Conservation (phyloP, 1,140 invertebrate species). For the Melipona quadrifasciata region DNA sequence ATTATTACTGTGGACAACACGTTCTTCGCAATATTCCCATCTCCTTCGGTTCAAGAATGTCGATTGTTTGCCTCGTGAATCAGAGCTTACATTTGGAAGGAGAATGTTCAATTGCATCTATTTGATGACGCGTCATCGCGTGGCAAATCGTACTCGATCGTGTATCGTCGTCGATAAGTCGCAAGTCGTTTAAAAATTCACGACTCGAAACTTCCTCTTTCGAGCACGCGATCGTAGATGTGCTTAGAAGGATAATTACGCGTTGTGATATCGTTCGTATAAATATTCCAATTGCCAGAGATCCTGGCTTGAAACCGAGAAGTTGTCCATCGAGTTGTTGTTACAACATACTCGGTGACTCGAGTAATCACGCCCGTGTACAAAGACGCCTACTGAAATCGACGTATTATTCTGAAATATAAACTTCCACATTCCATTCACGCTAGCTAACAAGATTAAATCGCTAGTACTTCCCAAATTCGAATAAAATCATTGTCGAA, state of each 20-base stretch:
- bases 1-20: slow-evolving; percentile 74
- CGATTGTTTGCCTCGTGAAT: neutral
- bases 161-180: neutral
- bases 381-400: slow-evolving; percentile 19
- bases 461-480: neutral
- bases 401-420: neutral
- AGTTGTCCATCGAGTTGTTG: slow-evolving; percentile 5
- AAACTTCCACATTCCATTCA: neutral
- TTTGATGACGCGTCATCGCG: neutral
- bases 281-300: neutral
- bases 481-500: neutral
- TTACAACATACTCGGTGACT: slow-evolving; percentile 43
- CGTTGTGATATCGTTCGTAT: neutral
- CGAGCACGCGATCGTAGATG: neutral
- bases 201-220: neutral
- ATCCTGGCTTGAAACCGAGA: neutral
- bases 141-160: no score
- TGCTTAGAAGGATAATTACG: neutral
- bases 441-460: neutral
- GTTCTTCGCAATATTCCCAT: neutral
- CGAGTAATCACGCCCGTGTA: slow-evolving; percentile 16
- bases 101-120: neutral
- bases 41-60: no score
- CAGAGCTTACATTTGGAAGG: neutral
- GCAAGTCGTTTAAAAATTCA: no score